Evolutionary conservation across 2,888 invertebrate genomes (phyloP).

Genomic region (Hemaris fuciformis): DNA sequence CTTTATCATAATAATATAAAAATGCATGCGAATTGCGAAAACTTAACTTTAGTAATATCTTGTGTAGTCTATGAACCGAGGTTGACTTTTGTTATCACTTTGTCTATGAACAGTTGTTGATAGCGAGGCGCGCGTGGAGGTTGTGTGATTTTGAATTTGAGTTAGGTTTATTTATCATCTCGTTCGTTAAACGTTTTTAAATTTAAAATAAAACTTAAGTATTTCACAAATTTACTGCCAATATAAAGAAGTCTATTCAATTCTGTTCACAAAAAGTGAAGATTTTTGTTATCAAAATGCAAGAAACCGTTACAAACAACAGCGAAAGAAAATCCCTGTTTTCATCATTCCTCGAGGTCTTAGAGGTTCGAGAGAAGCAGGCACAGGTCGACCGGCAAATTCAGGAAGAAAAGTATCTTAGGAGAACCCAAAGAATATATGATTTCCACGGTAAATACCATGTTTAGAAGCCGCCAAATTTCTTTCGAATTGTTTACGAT

Average conservation of each 20-base stretch:
- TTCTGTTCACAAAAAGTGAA: not conserved
- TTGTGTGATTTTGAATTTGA: constrained; percentile 57
- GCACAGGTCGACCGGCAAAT: constrained; percentile 63
- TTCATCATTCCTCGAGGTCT: constrained; percentile 67
- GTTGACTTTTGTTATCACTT: constrained; percentile 14
- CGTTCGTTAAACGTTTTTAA: constrained; percentile 29
- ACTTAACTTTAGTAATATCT: not conserved
- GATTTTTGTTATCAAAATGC: constrained; percentile 49
- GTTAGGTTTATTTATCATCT: constrained; percentile 43
- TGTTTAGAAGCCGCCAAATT: not conserved
- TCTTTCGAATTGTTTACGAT: not conserved
- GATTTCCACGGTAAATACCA: constrained; percentile 66
- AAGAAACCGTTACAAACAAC: constrained; percentile 77
- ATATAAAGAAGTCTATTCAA: not conserved
- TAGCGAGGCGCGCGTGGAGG: constrained; percentile 42
- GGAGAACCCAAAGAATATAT: constrained; percentile 71
- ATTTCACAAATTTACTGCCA: constrained; percentile 5
- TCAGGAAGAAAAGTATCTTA: constrained; percentile 68
- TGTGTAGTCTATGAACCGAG: not conserved
- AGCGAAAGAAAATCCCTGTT: constrained; percentile 71
- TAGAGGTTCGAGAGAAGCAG: constrained; percentile 66
- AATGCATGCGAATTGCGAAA: constrained; percentile 1
- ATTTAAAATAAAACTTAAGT: constrained; percentile 17
- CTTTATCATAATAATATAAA: not conserved
- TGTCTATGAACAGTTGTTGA: constrained; percentile 52